Base-by-base conservation (phyloP, 2,888 invertebrate genomes). In the Sesamia inferens region DNA sequence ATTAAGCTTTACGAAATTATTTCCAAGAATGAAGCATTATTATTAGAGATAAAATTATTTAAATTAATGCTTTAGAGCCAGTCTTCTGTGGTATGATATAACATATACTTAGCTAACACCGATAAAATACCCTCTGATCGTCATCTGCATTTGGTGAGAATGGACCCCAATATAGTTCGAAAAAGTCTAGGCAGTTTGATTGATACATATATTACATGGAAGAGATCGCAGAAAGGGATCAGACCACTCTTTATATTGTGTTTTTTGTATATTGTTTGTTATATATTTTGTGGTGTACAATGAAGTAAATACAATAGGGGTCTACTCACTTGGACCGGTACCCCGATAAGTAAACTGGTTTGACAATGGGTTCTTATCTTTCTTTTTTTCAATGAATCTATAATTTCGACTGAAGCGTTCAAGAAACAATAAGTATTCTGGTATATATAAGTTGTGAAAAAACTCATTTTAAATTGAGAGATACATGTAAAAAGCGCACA, bases 1-100 rank as follows among this genome's bases (percentile, higher is more conserved):
- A 39, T 44, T 44, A 44, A 44, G 47, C n/a, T n/a, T 57, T 55
- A 19, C 14, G 31, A 59, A 31, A 76, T 76, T 47, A 51, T 6
- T 55, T 76, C 47, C 44, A 42, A 51, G 10, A 42, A 22, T 39
- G 0, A 39, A 65, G 0, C n/a, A 31, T n/a, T 57, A 14, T 14
- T n/a, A 47, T 0, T 24, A 0, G 5, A 10, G 10, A n/a, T 6
- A 57, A 0, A 31, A 58, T 31, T 14, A 31, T n/a, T n/a, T 16
- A 8, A 31, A 65, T 13, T 22, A 31, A 16, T 47, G 19, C 5
- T 14, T n/a, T 19, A 44, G 64, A 44, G 11, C 24, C n/a, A 2
- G 42, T 14, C 14, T 47, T 42, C 2, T 68, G 5, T n/a, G 6
- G 44, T 65, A 24, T 14, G 24, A 19, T 63, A 42, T 19, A 19